Percentiles rank a stretch among this genome's conserved stretches.
Evolutionary conservation across 2,797 vertebrate genomes (phyloP).

Genomic region (Poeciliopsis presidionis): DNA sequence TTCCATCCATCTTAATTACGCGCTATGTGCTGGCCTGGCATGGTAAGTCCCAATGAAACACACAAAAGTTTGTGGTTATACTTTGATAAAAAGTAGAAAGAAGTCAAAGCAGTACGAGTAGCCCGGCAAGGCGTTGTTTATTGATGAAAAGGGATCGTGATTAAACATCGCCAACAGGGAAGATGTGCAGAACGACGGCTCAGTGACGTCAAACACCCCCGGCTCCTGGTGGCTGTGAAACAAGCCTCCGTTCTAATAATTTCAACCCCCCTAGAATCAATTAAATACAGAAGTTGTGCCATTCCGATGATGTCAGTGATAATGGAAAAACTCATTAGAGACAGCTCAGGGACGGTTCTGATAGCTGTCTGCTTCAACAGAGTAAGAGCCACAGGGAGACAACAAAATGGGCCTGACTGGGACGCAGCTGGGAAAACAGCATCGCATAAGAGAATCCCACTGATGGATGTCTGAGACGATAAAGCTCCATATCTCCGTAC

Average conservation of each 20-base stretch:
- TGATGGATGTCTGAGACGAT: slow-evolving; percentile 61
- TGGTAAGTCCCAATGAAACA: background rate
- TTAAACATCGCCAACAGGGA: slow-evolving; percentile 15
- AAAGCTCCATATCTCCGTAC: slow-evolving; percentile 42
- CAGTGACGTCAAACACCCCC: slow-evolving; percentile 54
- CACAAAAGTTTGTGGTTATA: background rate
- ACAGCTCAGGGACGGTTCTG: slow-evolving; percentile 55
- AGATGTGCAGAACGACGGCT: slow-evolving; percentile 50
- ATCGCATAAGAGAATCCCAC: slow-evolving; percentile 45
- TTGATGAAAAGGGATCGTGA: background rate
- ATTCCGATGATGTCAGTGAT: slow-evolving; percentile 66
- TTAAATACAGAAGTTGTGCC: slow-evolving; percentile 65
- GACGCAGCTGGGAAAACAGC: slow-evolving; percentile 59
- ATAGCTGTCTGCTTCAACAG: slow-evolving; percentile 54
- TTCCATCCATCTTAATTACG: background rate
- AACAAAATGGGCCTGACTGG: slow-evolving; percentile 70
- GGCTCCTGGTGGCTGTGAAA: slow-evolving; percentile 51
- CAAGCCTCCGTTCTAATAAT: slow-evolving; percentile 50
- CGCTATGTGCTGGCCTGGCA: background rate
- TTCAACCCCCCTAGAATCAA: slow-evolving; percentile 59
- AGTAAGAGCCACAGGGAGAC: slow-evolving; percentile 61
- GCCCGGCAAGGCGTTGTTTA: background rate
- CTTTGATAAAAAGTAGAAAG: background rate
- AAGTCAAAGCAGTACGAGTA: background rate
- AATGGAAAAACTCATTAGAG: slow-evolving; percentile 74